Evolutionary conservation across 2,888 invertebrate genomes (phyloP).

Genomic region (Tanaodytes sp.): DNA sequence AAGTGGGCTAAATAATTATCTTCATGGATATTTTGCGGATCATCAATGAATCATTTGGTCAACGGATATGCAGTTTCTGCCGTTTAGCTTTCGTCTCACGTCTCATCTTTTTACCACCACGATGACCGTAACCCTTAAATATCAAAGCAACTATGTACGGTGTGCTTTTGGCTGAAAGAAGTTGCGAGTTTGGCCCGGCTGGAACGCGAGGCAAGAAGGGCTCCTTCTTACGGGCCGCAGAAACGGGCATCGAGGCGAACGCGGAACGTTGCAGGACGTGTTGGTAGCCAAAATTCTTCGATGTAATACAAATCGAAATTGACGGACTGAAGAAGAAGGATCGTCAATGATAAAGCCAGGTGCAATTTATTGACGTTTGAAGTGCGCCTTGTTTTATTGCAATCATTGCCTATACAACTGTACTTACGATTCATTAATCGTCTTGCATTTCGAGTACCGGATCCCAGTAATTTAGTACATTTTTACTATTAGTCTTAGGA

Average conservation of each 20-base stretch:
- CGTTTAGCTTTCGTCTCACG: slow-evolving; percentile 62
- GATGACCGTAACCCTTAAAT: slow-evolving; percentile 47
- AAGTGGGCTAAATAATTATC: too few species aligned
- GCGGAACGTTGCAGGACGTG: slow-evolving; percentile 49
- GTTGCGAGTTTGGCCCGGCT: slow-evolving; percentile 58
- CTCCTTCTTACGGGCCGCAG: slow-evolving; percentile 56
- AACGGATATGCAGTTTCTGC: not conserved
- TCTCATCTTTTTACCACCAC: slow-evolving; percentile 25
- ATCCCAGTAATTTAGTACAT: too few species aligned
- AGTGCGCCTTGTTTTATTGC: slow-evolving; percentile 26
- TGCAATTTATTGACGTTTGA: slow-evolving; percentile 43
- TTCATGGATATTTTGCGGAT: too few species aligned
- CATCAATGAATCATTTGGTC: too few species aligned
- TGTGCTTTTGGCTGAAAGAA: slow-evolving; percentile 52
- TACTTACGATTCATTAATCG: slow-evolving; percentile 33
- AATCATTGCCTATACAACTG: slow-evolving; percentile 33
- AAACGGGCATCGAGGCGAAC: slow-evolving; percentile 51
- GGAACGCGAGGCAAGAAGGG: slow-evolving; percentile 56
- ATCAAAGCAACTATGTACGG: slow-evolving; percentile 51
- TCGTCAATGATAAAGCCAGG: slow-evolving; percentile 48
- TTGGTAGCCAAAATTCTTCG: slow-evolving; percentile 53
- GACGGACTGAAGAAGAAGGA: slow-evolving; percentile 42
- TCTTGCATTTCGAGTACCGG: too few species aligned
- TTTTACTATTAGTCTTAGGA: too few species aligned
- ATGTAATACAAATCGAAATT: slow-evolving; percentile 53